A percentile compares a stretch with the other conserved stretches of the same genome.
Conservation (phyloP, 2,797 vertebrate genomes). For the Takifugu rubripes region DNA sequence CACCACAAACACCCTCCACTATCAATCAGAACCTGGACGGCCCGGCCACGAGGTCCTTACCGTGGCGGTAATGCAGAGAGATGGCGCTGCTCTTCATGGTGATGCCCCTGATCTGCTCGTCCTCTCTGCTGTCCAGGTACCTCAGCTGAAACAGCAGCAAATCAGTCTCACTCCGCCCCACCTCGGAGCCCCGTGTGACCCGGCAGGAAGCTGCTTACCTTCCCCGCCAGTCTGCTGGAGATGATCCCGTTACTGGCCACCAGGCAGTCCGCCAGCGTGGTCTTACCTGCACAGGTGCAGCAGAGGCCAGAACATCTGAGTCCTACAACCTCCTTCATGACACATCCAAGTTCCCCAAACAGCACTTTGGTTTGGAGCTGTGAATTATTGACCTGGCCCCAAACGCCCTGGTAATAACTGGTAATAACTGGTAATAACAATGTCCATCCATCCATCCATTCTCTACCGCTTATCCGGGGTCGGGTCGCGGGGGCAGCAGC, state of each 20-base stretch:
- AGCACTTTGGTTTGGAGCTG: too few species aligned
- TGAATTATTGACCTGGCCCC: not conserved
- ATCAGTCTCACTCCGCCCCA: too few species aligned
- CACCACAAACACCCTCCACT: not conserved
- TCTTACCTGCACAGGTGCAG: conserved; percentile 82
- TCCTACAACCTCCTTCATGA: not conserved
- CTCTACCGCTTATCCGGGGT: too few species aligned
- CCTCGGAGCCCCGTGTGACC: too few species aligned
- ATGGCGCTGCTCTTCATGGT: conserved; percentile 99
- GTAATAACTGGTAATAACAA: too few species aligned
- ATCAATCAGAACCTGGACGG: too few species aligned
- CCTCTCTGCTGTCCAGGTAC: conserved; percentile 94
- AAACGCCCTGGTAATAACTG: too few species aligned
- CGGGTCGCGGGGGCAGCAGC: too few species aligned
- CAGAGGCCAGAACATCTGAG: not conserved
- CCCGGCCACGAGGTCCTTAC: conserved; percentile 68
- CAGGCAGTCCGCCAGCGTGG: conserved; percentile 92
- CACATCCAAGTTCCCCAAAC: not conserved
- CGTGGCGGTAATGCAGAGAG: conserved; percentile 80
- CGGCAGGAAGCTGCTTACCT: conserved; percentile 71
- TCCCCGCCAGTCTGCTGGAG: conserved; percentile 90
- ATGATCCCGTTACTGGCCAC: conserved; percentile 97
- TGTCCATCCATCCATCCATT: too few species aligned
- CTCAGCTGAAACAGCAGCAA: conserved; percentile 74
- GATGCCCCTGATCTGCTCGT: conserved; percentile 94